Evolutionary conservation across 64 coral and sea anemone genomes (phyloP).

Genomic region (Exaiptasia diaphana): DNA sequence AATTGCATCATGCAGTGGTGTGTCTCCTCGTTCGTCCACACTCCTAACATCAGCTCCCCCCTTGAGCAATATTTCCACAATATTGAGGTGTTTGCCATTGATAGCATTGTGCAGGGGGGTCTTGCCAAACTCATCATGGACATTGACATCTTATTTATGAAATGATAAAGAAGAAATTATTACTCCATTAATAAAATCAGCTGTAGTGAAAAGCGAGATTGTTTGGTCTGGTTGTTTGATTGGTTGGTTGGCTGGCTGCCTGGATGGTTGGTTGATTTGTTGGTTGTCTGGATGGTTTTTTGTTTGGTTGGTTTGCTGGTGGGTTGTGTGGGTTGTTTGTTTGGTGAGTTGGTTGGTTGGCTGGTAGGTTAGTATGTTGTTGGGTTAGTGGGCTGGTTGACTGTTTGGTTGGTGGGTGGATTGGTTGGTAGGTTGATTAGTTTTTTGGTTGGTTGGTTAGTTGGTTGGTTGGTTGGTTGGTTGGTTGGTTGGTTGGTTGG

Average conservation of each 20-base stretch:
- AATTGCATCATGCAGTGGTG: slow-evolving; percentile 67
- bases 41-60: slow-evolving; percentile 65
- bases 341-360: neutral
- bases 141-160: slow-evolving; percentile 89
- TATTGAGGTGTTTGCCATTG: slow-evolving; percentile 60
- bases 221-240: neutral
- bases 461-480: neutral
- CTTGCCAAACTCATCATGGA: slow-evolving; percentile 74
- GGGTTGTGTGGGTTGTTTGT: neutral
- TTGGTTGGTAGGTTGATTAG: neutral
- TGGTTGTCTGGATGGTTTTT: neutral
- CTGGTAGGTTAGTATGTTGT: no score
- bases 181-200: neutral
- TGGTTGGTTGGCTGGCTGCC: neutral
- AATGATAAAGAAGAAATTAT: neutral
- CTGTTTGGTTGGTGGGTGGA: neutral
- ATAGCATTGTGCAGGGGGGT: slow-evolving; percentile 84
- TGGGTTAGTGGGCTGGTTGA: no score
- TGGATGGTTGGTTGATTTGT: neutral
- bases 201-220: neutral
- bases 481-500: neutral
- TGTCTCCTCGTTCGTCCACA: slow-evolving; percentile 70
- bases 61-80: slow-evolving; percentile 68
- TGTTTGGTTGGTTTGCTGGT: neutral
- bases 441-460: neutral